Evolutionary conservation across 2,113 vertebrate genomes (phyloP), one percentile per base, ranked within the genome.

Genomic region (Vulpes ferrilata): DNA sequence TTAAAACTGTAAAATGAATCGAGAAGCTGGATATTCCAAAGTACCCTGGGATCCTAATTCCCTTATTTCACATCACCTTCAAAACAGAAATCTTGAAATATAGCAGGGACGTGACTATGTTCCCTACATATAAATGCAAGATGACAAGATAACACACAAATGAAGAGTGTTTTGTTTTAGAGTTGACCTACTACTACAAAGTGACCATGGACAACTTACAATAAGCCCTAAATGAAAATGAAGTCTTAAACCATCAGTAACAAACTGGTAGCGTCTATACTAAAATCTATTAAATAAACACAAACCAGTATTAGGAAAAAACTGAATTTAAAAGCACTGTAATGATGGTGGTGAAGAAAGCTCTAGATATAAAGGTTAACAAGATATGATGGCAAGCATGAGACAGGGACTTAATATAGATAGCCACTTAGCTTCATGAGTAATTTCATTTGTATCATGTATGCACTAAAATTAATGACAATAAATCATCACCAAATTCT

Each of bases 251-350:
- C 27, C 30, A 91, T 32, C 15, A 78, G 30, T 80, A 93, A 86
- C 32, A 82, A 96, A 84, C 10, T 78, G 32, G 83, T 9, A 60
- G 43, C 82, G 82, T 86, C 80, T 69, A 69, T 43, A 78, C 12
- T 84, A 85, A 87, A 81, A 93, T 86, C 55, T 74, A 78, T 60
- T 89, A 78, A 90, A 64, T 43, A 85, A 90, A 30, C 25, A 92
- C 23, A 91, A 80, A 88, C 20, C 17, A 55, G 0, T 51, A 82
- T 25, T 57, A 64, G 51, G 23, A 94, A 64, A 95, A 95, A 96
- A 85, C 0, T n/a, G 43, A 90, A 90, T 64, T 81, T 81, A 69
- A 20, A 88, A 92, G 20, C 27, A 84, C 13, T 82, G 27, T 78
- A 30, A 80, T 10, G 88, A 78, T 38, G 80, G 64, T 53, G 25